Percentiles rank a stretch among this genome's conserved stretches.
Evolutionary conservation across 2,888 invertebrate species (phyloP).

Genomic region (Chydorus sphaericus): DNA sequence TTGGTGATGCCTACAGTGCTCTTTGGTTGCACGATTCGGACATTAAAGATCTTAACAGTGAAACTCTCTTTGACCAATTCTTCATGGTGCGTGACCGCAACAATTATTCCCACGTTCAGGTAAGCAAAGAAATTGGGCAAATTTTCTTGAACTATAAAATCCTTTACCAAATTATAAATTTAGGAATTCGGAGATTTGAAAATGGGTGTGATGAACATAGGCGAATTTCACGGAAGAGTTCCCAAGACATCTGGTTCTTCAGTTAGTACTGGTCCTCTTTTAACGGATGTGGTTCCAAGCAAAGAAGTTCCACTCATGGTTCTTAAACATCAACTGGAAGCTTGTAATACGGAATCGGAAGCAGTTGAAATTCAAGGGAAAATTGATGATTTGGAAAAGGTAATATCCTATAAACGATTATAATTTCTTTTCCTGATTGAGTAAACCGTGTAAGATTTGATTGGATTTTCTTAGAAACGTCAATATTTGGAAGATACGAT

Average conservation of each 20-base stretch:
- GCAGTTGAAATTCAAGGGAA: conserved; percentile 21
- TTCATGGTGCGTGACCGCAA: conserved; percentile 36
- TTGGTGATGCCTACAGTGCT: conserved; percentile 44
- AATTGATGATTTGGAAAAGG: conserved; percentile 23
- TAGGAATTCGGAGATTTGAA: conserved; percentile 37
- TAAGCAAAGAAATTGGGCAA: not conserved
- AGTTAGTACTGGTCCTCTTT: conserved; percentile 11
- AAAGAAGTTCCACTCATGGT: conserved; percentile 31
- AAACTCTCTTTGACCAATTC: conserved; percentile 37
- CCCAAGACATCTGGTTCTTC: not conserved
- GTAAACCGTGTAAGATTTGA: too few species aligned
- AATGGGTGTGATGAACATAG: conserved; percentile 23
- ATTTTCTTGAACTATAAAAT: not conserved
- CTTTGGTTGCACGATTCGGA: conserved; percentile 46
- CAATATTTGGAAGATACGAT: conserved; percentile 25
- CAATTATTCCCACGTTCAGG: conserved; percentile 37
- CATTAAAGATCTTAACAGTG: conserved; percentile 34
- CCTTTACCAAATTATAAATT: not conserved
- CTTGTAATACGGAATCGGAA: conserved; percentile 22
- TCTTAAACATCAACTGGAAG: conserved; percentile 25
- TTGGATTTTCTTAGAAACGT: conserved; percentile 24
- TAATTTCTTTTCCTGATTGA: too few species aligned
- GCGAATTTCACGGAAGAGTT: conserved; percentile 23
- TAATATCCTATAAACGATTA: too few species aligned
- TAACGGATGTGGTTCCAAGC: conserved; percentile 28